phyloP scores from a whole-genome alignment of 2,888 invertebrate genomes.

The Hydrotaea diabolus region DNA sequence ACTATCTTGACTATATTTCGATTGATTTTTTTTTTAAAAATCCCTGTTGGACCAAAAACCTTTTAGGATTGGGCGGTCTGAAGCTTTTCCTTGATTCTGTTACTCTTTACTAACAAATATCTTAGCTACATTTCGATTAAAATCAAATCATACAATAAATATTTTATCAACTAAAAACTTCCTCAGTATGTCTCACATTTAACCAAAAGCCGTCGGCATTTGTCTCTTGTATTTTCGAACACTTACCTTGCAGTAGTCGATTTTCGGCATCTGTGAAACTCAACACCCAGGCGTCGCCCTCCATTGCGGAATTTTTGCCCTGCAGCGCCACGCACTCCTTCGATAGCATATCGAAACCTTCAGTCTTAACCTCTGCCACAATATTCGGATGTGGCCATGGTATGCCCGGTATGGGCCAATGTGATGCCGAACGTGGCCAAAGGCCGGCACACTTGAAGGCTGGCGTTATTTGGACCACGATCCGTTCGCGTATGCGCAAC shows the following conservation, averaged over 20 bases:
- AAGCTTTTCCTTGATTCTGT: no score
- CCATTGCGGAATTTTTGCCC: constrained; percentile 94
- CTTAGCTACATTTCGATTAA: no score
- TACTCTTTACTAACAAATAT: no score
- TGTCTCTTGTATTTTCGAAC: no score
- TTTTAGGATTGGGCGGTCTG: no score
- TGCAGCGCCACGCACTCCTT: constrained; percentile 92
- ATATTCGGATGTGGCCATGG: constrained; percentile 97
- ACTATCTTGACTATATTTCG: no score
- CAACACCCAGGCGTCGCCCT: constrained; percentile 97
- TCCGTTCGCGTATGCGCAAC: constrained; percentile 93
- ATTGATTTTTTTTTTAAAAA: no score
- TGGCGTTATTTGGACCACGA: constrained; percentile 96
- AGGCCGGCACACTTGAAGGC: constrained; percentile 96
- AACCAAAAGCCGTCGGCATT: constrained; percentile 26
- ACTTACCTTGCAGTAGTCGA: constrained; percentile 88
- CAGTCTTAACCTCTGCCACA: constrained; percentile 96
- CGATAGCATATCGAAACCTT: constrained; percentile 96
- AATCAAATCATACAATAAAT: no score
- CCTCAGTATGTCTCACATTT: neutral
- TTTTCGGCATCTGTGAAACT: constrained; percentile 96
- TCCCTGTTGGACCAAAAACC: no score
- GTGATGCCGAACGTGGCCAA: constrained; percentile 96
- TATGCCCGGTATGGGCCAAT: constrained; percentile 95
- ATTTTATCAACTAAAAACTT: neutral